A percentile compares a stretch with the other conserved stretches of the same genome.
phyloP scores from a whole-genome alignment of 2,888 invertebrate genomes.

The Xylocampa areola region DNA sequence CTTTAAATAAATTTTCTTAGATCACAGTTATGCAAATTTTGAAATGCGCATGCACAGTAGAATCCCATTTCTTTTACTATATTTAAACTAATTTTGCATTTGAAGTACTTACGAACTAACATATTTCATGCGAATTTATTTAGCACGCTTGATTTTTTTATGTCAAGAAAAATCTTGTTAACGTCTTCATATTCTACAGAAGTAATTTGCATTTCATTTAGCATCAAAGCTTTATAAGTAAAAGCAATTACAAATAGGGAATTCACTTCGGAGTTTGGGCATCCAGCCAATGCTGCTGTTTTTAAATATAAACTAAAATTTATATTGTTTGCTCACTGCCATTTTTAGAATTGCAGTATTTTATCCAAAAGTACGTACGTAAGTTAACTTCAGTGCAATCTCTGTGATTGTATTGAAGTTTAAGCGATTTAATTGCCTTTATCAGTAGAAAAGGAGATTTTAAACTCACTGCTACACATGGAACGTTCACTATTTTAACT shows the following conservation, averaged over 20 bases:
- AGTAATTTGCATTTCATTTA: conserved; percentile 39
- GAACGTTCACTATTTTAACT: too few species aligned
- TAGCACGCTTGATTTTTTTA: too few species aligned
- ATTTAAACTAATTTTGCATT: too few species aligned
- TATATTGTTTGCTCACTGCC: conserved; percentile 16
- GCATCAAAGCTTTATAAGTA: conserved; percentile 27
- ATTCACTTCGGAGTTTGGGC: conserved; percentile 44
- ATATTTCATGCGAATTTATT: too few species aligned
- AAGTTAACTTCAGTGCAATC: too few species aligned
- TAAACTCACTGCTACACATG: neutral
- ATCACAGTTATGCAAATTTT: too few species aligned
- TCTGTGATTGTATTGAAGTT: neutral
- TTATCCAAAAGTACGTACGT: too few species aligned
- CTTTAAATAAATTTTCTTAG: too few species aligned
- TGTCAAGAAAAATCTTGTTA: conserved; percentile 2
- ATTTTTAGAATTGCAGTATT: conserved; percentile 25
- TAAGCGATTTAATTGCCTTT: neutral
- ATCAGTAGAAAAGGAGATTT: conserved; percentile 3
- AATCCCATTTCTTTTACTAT: too few species aligned
- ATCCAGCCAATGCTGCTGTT: conserved; percentile 37
- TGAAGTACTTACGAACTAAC: too few species aligned
- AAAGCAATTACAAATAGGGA: conserved; percentile 54
- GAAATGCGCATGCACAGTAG: too few species aligned
- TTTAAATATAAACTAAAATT: conserved; percentile 26
- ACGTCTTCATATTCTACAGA: conserved; percentile 9